Conservation (phyloP, 2,113 vertebrate species). For the Choloepus hoffmanni region DNA sequence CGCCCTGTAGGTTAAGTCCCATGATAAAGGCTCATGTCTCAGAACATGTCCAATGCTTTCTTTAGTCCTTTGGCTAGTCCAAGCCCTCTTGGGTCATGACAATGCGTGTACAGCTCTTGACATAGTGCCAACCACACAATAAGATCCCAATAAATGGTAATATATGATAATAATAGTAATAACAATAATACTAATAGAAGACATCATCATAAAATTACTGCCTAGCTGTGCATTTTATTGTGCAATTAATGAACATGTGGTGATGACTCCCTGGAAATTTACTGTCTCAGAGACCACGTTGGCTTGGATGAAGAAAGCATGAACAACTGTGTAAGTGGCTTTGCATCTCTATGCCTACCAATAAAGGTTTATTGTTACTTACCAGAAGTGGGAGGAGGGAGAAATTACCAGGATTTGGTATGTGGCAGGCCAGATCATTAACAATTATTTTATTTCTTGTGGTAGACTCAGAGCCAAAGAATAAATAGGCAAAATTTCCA, state of each 20-base stretch:
- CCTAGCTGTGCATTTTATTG: neutral
- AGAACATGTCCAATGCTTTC: too few species aligned
- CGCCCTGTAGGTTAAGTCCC: too few species aligned
- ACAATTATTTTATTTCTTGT: neutral
- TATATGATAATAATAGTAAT: neutral
- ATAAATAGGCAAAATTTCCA: neutral
- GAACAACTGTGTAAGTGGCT: neutral
- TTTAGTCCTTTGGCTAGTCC: too few species aligned
- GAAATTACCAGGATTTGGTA: neutral
- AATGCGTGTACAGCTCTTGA: neutral
- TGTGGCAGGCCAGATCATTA: neutral
- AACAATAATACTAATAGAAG: neutral
- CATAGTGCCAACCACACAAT: neutral
- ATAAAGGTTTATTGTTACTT: neutral
- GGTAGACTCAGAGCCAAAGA: neutral
- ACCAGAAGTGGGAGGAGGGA: constrained; percentile 26
- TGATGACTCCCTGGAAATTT: neutral
- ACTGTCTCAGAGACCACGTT: neutral
- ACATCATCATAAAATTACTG: neutral
- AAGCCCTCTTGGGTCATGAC: too few species aligned
- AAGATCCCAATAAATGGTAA: neutral
- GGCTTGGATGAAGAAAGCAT: neutral
- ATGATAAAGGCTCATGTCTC: too few species aligned
- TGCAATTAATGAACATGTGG: neutral
- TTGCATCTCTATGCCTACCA: neutral